Evolutionary conservation across 1,140 invertebrate species (phyloP).

Genomic region (Formica selysi): DNA sequence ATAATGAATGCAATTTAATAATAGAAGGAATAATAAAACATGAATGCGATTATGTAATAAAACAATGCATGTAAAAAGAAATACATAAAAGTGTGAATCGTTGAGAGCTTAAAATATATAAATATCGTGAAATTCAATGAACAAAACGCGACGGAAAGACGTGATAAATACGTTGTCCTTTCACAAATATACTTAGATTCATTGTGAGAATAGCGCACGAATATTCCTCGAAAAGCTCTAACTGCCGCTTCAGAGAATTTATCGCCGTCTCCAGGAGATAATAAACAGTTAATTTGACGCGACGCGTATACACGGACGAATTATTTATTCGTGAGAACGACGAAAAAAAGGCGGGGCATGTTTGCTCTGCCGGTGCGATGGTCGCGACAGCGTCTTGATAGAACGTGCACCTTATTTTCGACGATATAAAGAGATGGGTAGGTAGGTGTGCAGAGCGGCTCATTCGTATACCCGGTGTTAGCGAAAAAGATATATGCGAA

Average conservation of each 20-base stretch:
- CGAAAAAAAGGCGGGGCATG: constrained; percentile 34
- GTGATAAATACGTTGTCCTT: constrained; percentile 1
- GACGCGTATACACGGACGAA: constrained; percentile 21
- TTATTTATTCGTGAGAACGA: constrained; percentile 47
- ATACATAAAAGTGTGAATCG: neutral
- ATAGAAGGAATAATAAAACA: neutral
- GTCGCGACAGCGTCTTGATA: constrained; percentile 46
- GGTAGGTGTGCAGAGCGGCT: constrained; percentile 12
- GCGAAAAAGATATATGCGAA: constrained; percentile 17
- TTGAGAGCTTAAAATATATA: constrained; percentile 29
- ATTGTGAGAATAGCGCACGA: constrained; percentile 4
- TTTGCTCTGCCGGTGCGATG: constrained; percentile 22
- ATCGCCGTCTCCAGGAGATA: constrained; percentile 26
- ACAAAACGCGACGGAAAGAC: neutral
- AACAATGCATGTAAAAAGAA: neutral
- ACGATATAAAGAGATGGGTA: constrained; percentile 15
- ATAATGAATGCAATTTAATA: too few species aligned
- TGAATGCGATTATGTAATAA: neutral
- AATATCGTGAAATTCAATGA: constrained; percentile 23
- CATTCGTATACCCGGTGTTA: constrained; percentile 5
- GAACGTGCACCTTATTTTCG: constrained; percentile 51
- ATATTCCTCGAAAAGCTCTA: constrained; percentile 18
- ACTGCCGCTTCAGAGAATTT: constrained; percentile 30
- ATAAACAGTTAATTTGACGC: constrained; percentile 57
- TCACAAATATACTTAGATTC: constrained; percentile 1